phyloP scores from a whole-genome alignment of 37 sponge, comb jelly and placozoan species.

The Geodia barretti region DNA sequence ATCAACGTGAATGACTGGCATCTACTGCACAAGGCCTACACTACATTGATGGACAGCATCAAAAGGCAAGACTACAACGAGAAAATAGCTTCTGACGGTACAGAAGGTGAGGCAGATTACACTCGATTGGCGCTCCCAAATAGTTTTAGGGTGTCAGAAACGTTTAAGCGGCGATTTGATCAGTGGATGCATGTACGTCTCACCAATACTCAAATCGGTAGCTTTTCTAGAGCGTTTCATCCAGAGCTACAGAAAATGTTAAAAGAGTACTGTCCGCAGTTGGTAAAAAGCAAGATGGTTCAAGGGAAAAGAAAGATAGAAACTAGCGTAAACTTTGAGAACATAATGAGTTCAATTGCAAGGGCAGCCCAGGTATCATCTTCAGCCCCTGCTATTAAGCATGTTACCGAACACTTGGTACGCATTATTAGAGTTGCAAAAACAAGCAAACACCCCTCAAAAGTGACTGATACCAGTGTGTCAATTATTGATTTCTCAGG shows the following conservation, averaged over 20 bases:
- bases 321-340: neutral
- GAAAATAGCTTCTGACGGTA: neutral
- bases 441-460: neutral
- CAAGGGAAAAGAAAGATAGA: neutral
- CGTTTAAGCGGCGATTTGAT: neutral
- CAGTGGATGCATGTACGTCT: neutral
- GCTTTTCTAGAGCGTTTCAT: neutral
- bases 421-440: neutral
- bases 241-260: neutral
- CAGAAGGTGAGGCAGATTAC: neutral
- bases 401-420: neutral
- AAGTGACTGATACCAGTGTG: neutral
- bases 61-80: constrained; percentile 15
- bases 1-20: neutral
- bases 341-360: neutral
- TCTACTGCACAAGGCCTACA: constrained; percentile 2
- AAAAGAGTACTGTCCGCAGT: neutral
- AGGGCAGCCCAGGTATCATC: neutral
- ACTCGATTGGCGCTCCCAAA: neutral
- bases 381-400: neutral
- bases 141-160: neutral
- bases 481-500: neutral
- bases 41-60: neutral
- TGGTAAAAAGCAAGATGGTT: neutral
- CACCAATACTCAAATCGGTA: neutral